Evolutionary conservation across 2,888 invertebrate species (phyloP).

Genomic region (Encarsia formosa): DNA sequence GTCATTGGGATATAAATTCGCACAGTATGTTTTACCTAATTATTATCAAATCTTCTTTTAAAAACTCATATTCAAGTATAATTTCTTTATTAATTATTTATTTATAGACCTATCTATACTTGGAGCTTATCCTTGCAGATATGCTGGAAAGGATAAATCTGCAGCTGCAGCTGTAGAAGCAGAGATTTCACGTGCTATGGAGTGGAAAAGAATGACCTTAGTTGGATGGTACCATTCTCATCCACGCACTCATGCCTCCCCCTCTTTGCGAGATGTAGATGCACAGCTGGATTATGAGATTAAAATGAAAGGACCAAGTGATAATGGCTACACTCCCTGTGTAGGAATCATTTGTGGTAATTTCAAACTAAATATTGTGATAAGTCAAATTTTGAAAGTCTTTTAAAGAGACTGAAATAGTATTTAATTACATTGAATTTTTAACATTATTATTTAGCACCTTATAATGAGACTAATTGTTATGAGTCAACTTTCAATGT

Average conservation of each 20-base stretch:
- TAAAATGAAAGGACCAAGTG: conserved; percentile 85
- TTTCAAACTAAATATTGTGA: conserved; percentile 39
- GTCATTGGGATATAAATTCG: conserved; percentile 89
- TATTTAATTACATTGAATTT: not conserved
- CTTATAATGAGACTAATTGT: conserved; percentile 76
- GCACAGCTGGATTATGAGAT: conserved; percentile 93
- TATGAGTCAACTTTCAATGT: conserved; percentile 79
- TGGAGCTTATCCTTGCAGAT: conserved; percentile 84
- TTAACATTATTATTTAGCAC: conserved; percentile 56
- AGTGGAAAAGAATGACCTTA: conserved; percentile 73
- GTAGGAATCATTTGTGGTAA: conserved; percentile 89
- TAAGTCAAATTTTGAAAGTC: not conserved
- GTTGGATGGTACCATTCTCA: conserved; percentile 97
- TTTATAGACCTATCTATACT: conserved; percentile 77
- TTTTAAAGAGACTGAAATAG: not conserved
- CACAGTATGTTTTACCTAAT: conserved; percentile 69
- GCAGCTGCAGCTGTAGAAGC: conserved; percentile 73
- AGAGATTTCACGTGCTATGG: conserved; percentile 79
- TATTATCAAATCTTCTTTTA: not conserved
- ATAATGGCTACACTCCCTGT: conserved; percentile 90
- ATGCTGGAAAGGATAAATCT: conserved; percentile 73
- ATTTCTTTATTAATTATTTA: not conserved
- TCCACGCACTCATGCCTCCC: conserved; percentile 81
- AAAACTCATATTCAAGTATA: not conserved
- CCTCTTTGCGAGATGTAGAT: conserved; percentile 83